Conservation (phyloP, 2,888 invertebrate species). For the Pocota personata region DNA sequence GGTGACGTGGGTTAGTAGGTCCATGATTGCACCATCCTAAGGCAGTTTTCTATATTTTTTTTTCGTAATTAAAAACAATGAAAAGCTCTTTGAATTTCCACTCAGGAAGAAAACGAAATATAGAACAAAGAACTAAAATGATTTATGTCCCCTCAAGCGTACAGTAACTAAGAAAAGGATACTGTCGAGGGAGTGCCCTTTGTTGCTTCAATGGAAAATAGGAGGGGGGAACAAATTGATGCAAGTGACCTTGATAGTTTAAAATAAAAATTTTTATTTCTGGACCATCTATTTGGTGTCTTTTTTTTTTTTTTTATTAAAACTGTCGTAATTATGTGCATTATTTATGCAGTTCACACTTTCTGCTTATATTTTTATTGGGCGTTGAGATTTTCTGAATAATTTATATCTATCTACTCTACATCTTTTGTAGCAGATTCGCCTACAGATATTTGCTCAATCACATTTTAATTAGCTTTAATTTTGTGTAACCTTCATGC, state of each 20-base stretch:
- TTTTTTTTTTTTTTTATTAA: neutral
- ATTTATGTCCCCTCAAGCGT: conserved; percentile 17
- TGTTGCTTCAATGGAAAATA: neutral
- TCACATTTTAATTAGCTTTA: neutral
- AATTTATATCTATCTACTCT: too few species aligned
- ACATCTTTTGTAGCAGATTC: neutral
- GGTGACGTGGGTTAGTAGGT: conserved; percentile 8
- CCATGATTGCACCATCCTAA: neutral
- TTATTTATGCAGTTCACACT: neutral
- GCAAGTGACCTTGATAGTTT: neutral
- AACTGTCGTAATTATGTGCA: neutral
- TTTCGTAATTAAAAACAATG: conserved; percentile 6
- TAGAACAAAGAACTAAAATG: conserved; percentile 16
- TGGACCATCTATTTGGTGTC: too few species aligned
- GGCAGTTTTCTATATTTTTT: neutral
- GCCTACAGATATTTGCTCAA: neutral
- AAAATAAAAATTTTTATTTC: neutral
- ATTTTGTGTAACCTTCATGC: neutral
- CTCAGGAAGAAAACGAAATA: neutral
- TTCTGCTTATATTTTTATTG: neutral
- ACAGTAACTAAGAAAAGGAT: neutral
- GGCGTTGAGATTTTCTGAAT: neutral
- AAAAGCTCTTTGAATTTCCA: neutral
- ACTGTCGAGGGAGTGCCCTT: neutral
- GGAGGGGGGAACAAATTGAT: neutral